Evolutionary conservation across 2,888 invertebrate genomes (phyloP), one percentile per base, ranked within the genome.

Genomic region (Aspidiotus destructor): DNA sequence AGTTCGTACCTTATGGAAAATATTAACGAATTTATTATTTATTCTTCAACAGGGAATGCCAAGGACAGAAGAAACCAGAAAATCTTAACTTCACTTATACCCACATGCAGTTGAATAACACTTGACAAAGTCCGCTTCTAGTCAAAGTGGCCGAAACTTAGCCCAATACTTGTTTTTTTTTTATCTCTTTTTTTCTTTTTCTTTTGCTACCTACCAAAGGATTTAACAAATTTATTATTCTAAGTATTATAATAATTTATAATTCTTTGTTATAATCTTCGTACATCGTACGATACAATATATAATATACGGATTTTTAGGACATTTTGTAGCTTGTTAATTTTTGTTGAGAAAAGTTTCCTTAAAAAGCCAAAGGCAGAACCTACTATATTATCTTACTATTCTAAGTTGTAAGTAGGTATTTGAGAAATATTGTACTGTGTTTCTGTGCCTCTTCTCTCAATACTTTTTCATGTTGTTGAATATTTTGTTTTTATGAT

Each of bases 21-120:
- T 28, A 28, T 28, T 28, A 28, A 28, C 28, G 5, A 1, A 28
- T 28, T 28, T 28, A 28, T 28, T 28, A 28, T 28, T 28, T 28
- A 28, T 28, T 28, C 28, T 28, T 28, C 28, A 28, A 41, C 82
- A 86, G 88, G 86, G 86, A 86, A 84, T 86, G 85, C 86, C 87
- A 86, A 78, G 80, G 80, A 86, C 87, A 87, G 87, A 88, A 86
- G 87, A 88, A 87, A 85, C 84, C 85, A 86, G 87, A 86, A 87
- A 87, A 83, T 85, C 86, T 87, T 87, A 88, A 83, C 80, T 86
- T 74, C 72, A 73, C 79, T 86, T 84, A 79, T 84, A 84, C 81
- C 53, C 72, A 71, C 70, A 68, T 72, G 71, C 73, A 74, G 72
- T 70, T 73, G 68, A 74, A 72, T 72, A 74, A 72, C 70, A 74